Conservation (phyloP, 1,140 invertebrate species). For the Pseudachorutes palmiensis region DNA sequence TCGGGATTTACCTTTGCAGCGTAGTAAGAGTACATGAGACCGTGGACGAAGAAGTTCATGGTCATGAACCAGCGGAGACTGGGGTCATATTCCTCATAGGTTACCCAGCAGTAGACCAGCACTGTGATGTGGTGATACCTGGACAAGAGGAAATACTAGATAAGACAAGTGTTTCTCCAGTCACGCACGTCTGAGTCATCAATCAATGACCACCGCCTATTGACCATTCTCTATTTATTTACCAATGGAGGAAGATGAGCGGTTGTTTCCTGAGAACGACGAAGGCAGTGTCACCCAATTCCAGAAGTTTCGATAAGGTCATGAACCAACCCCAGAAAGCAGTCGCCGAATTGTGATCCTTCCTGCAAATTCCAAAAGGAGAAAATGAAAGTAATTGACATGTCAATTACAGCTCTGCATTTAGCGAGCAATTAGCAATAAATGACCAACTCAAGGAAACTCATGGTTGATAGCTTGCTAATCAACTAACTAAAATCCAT, state of each 20-base stretch:
- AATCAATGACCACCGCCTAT: no score
- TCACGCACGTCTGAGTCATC: no score
- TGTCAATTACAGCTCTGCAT: no score
- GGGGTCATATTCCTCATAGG: constrained; percentile 26
- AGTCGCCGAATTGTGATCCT: constrained; percentile 24
- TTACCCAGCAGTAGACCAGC: constrained; percentile 24
- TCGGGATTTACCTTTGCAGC: constrained; percentile 18
- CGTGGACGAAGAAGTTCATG: constrained; percentile 98
- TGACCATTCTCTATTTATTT: no score
- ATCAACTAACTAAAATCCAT: no score
- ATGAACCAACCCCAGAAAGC: constrained; percentile 27
- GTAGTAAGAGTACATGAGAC: constrained; percentile 66
- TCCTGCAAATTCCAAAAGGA: constrained; percentile 12
- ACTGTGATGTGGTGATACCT: constrained; percentile 24
- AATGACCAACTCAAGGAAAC: no score
- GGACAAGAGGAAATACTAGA: background rate
- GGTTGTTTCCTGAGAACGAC: constrained; percentile 29
- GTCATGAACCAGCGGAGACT: constrained; percentile 46
- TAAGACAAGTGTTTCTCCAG: no score
- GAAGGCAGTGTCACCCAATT: constrained; percentile 31
- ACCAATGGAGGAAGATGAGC: constrained; percentile 29
- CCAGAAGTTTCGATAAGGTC: constrained; percentile 25
- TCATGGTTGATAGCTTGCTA: no score
- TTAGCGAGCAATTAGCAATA: no score
- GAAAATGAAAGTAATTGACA: background rate